Conservation (phyloP, 2,797 vertebrate species). For the Spinibarbus caldwelli region DNA sequence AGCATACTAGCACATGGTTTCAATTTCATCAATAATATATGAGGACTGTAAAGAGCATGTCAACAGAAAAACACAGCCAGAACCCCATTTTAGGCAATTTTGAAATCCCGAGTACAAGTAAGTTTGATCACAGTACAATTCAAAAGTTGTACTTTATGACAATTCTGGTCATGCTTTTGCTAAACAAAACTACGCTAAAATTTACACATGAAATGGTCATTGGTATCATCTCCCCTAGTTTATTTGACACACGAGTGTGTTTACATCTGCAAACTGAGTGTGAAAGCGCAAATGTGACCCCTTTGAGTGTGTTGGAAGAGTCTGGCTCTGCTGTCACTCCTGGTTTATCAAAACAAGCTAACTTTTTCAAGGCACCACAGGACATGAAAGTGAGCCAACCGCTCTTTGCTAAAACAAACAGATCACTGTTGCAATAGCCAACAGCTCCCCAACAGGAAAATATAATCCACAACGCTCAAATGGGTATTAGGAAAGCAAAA, state of each 20-base stretch:
- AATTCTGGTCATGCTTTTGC: background rate
- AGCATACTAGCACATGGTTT: background rate
- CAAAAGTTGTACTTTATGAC: background rate
- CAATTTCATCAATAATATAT: background rate
- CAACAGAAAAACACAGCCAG: background rate
- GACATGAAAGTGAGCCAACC: constrained; percentile 35
- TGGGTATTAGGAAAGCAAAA: background rate
- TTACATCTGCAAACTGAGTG: background rate
- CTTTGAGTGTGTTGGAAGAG: background rate
- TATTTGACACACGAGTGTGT: background rate
- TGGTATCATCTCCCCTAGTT: background rate
- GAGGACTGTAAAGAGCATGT: background rate
- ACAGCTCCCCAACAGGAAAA: background rate
- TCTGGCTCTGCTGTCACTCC: constrained; percentile 7
- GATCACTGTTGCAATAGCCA: constrained; percentile 28
- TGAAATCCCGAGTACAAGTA: background rate
- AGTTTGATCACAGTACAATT: too few species aligned
- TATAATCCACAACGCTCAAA: background rate
- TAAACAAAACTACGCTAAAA: background rate
- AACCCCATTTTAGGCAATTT: background rate
- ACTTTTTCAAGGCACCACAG: constrained; percentile 25
- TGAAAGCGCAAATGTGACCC: background rate
- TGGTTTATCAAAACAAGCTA: constrained; percentile 18
- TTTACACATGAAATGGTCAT: background rate
- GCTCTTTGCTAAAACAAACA: constrained; percentile 20